phyloP scores from a whole-genome alignment of 1,140 invertebrate genomes.

The Caenorhabditis elegans region DNA sequence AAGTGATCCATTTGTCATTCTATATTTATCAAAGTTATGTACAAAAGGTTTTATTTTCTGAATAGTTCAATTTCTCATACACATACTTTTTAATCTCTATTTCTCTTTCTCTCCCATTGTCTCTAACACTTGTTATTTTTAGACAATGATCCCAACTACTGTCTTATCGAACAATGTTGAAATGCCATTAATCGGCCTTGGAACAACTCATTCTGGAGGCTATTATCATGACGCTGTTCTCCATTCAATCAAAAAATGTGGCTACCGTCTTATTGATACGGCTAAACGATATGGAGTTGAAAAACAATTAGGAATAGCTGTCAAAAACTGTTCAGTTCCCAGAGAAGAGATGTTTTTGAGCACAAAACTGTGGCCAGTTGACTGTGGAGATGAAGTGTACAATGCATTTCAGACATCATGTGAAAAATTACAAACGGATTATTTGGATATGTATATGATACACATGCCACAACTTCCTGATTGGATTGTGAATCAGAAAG shows the following conservation, averaged over 20 bases:
- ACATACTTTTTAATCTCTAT: background rate
- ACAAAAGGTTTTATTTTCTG: background rate
- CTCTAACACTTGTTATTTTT: background rate
- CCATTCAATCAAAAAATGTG: conserved; percentile 66
- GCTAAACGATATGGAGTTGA: conserved; percentile 67
- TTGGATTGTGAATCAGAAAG: conserved; percentile 53
- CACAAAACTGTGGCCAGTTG: conserved; percentile 67
- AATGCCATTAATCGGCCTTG: conserved; percentile 46
- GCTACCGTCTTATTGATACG: conserved; percentile 68
- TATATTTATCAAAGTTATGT: background rate
- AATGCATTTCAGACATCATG: conserved; percentile 65
- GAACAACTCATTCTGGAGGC: conserved; percentile 68
- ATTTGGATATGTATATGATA: conserved; percentile 64
- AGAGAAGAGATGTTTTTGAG: conserved; percentile 66
- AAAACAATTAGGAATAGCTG: conserved; percentile 42
- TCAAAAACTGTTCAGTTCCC: conserved; percentile 55
- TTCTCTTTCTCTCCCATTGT: background rate
- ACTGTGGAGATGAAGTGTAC: conserved; percentile 64
- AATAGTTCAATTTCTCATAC: background rate
- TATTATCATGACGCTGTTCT: conserved; percentile 68
- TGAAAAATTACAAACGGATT: conserved; percentile 65
- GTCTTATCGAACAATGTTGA: conserved; percentile 38
- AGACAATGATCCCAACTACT: conserved; percentile 18
- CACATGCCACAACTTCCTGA: conserved; percentile 68
- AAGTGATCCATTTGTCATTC: conserved; percentile 5